phyloP scores from a whole-genome alignment of 2,888 invertebrate genomes.

The Hypomecis punctinalis region DNA sequence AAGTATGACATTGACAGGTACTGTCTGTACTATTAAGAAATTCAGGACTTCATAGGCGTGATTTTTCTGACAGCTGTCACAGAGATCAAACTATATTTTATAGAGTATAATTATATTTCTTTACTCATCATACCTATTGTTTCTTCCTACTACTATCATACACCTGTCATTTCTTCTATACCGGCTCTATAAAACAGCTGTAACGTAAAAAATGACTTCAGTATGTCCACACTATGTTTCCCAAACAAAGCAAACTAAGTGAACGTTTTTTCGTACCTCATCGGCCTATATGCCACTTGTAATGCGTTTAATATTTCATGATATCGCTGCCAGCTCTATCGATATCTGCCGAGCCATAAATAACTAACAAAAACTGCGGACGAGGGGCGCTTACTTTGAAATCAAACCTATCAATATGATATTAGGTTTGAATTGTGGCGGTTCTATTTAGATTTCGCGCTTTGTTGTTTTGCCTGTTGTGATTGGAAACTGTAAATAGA shows the following conservation, averaged over 20 bases:
- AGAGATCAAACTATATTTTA: too few relatives aligned
- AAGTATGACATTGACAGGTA: too few relatives aligned
- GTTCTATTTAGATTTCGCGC: constrained; percentile 42
- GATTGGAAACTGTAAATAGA: not conserved
- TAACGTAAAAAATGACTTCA: not conserved
- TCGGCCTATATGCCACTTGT: constrained; percentile 82
- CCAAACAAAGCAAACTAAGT: constrained; percentile 63
- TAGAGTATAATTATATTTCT: too few relatives aligned
- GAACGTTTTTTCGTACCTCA: constrained; percentile 79
- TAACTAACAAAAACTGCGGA: constrained; percentile 74
- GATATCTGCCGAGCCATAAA: constrained; percentile 80
- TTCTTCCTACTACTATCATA: too few relatives aligned
- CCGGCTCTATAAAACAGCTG: not conserved
- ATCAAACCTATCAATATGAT: constrained; percentile 82
- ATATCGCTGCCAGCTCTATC: constrained; percentile 77
- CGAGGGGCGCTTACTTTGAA: constrained; percentile 62
- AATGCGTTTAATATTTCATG: constrained; percentile 85
- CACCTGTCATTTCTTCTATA: too few relatives aligned
- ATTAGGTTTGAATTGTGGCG: constrained; percentile 71
- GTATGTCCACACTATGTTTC: constrained; percentile 53
- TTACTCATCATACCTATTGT: too few relatives aligned
- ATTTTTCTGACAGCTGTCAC: too few relatives aligned
- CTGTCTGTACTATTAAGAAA: too few relatives aligned
- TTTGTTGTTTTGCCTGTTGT: constrained; percentile 15
- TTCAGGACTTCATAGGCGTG: too few relatives aligned